Evolutionary conservation across 1,140 invertebrate genomes (phyloP).

Genomic region (Rhyzopertha dominica): DNA sequence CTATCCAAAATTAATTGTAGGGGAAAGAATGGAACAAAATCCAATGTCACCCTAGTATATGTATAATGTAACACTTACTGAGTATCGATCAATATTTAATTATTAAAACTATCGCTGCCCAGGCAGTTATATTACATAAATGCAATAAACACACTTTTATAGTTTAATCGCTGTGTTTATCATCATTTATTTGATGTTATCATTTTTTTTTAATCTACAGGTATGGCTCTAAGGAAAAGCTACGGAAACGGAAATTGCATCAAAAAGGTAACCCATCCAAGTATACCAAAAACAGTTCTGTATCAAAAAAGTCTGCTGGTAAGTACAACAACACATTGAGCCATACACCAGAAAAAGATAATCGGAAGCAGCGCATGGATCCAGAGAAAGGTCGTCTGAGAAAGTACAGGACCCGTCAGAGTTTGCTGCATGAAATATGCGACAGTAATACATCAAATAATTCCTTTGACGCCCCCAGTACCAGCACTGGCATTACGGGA

Average conservation of each 20-base stretch:
- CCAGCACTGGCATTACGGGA: constrained; percentile 51
- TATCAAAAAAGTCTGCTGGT: constrained; percentile 1
- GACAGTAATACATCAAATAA: constrained; percentile 25
- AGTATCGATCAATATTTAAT: too few relatives aligned
- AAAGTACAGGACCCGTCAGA: constrained; percentile 34
- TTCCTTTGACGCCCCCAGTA: constrained; percentile 49
- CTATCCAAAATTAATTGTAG: too few relatives aligned
- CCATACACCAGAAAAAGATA: constrained; percentile 8
- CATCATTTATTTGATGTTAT: constrained; percentile 1
- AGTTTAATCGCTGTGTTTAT: too few relatives aligned
- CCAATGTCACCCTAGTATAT: too few relatives aligned
- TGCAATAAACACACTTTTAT: too few relatives aligned
- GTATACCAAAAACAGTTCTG: constrained; percentile 5
- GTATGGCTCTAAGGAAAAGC: constrained; percentile 12
- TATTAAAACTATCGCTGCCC: too few relatives aligned
- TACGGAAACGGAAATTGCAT: constrained; percentile 15
- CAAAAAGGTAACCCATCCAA: constrained; percentile 11
- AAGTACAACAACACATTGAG: not conserved
- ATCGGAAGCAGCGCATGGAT: constrained; percentile 11
- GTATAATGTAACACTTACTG: too few relatives aligned
- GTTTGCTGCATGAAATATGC: constrained; percentile 27
- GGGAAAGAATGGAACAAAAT: too few relatives aligned
- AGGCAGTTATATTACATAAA: too few relatives aligned
- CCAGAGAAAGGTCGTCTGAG: constrained; percentile 11
- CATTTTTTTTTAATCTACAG: constrained; percentile 6